Percentiles rank a stretch among this genome's conserved stretches.
Evolutionary conservation across 2,797 vertebrate species (phyloP).

Genomic region (Tolypeutes matacus): DNA sequence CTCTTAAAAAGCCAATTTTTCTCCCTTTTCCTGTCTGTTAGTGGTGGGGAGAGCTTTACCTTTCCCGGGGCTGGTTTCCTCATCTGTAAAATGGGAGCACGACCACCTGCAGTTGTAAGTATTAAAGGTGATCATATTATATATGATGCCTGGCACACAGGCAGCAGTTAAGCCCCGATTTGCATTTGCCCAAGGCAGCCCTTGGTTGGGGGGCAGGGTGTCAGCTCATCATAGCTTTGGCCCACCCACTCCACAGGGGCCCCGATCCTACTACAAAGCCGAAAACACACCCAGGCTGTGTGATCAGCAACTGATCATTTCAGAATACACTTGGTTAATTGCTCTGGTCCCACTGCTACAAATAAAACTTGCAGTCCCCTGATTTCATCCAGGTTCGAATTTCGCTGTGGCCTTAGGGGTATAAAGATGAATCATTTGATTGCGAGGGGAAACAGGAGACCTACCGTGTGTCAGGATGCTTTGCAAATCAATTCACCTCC

Average conservation of each 20-base stretch:
- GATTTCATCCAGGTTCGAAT: slow-evolving; percentile 35
- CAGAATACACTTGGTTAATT: slow-evolving; percentile 67
- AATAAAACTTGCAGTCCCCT: slow-evolving; percentile 56
- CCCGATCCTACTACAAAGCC: not conserved
- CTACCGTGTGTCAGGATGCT: slow-evolving; percentile 51
- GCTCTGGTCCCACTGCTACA: slow-evolving; percentile 63
- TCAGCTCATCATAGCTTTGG: not conserved
- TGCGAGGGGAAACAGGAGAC: slow-evolving; percentile 57
- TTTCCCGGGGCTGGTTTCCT: not conserved
- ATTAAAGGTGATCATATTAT: not conserved
- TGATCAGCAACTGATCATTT: slow-evolving; percentile 66
- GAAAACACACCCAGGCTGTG: not conserved
- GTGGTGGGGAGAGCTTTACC: no score
- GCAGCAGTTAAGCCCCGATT: not conserved
- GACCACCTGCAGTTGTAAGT: no score
- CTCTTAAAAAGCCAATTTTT: not conserved
- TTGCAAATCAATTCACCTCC: slow-evolving; percentile 57
- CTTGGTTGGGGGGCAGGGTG: not conserved
- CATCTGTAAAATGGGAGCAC: not conserved
- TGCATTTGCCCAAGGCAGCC: fast-evolving
- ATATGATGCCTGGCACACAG: fast-evolving
- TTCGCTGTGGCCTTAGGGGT: not conserved
- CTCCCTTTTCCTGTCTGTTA: not conserved
- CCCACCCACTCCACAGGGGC: not conserved
- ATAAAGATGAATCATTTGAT: slow-evolving; percentile 75